Base-by-base conservation (phyloP, 2,113 vertebrate genomes). In the Poicephalus meyeri region DNA sequence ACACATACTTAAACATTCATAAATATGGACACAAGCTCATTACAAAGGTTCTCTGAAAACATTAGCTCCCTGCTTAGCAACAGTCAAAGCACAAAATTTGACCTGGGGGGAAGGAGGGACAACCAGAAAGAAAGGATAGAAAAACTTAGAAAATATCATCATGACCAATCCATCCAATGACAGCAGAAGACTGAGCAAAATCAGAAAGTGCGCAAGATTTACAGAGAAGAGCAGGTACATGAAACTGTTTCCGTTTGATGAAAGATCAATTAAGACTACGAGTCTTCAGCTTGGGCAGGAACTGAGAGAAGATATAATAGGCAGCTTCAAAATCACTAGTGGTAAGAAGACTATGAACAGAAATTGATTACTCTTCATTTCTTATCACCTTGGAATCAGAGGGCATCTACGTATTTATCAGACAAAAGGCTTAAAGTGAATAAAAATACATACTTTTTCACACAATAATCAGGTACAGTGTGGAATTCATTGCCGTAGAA, bases 271-370 rank as follows among this genome's bases (percentile, higher is more conserved):
- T 64, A 53, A 53, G 19, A 37, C 16, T 53, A 17, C n/a, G 28
- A 50, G 52, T n/a, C 28, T 69, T 89, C 19, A 42, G 1, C 29
- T 80, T 73, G 44, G 29, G 60, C 65, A 73, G 26, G 10, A 83
- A 39, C 29, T 28, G 28, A 60, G 33, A 81, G 14, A 46, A 80
- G 23, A 16, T 55, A 46, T 10, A 76, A 80, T 21, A 80, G 16
- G 16, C 53, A 86, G 24, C 17, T 94, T 86, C 56, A 80, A 61
- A 86, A 61, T 55, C 6, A 18, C 46, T 10, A 69, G 10, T 29
- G 26, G 55, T 42, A 35, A 0, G 0, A 31, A 86, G 14, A 83
- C 61, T 29, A 4, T 0, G 2, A 77, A 35, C 5, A 91, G 28
- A 84, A 91, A 73, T 23, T 0, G 0, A n/a, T 52, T 35, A 65